These are phyloP conservation scores for Gallinago undulata DNA, from an alignment of 2,113 vertebrate genomes.

Conservation along the genomic window DNA sequence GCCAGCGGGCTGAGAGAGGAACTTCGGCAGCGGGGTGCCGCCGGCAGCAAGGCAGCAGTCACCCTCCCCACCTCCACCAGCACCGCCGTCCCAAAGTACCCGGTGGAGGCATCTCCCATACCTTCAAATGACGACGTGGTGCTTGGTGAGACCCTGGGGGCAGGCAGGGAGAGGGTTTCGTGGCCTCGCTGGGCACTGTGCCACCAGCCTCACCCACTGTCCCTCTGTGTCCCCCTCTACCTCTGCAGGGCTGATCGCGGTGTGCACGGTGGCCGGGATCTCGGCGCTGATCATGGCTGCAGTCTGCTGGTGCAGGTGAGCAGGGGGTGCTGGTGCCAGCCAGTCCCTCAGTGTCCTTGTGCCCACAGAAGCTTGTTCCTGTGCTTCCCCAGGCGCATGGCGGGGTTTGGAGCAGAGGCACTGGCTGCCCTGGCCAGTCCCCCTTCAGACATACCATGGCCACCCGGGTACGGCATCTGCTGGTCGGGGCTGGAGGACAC, in stretches of 20 bases:
- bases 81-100: conserved; percentile 56
- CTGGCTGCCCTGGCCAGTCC: not conserved
- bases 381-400: fast-evolving
- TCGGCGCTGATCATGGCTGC: conserved; percentile 77
- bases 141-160: conserved; percentile 73
- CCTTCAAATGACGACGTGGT: conserved; percentile 69
- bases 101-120: conserved; percentile 59
- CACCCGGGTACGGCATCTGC: not conserved
- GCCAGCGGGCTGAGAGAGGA: not conserved
- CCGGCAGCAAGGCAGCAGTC: not conserved
- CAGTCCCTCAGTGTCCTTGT: not conserved
- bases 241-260: conserved; percentile 80
- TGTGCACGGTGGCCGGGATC: conserved; percentile 76
- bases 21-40: not conserved
- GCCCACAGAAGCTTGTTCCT: not conserved
- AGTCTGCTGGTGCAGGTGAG: conserved; percentile 90
- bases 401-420: not conserved
- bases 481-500: fast-evolving
- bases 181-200: fast-evolving
- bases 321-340: fast-evolving
- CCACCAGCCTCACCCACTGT: not conserved
- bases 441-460: too few relatives aligned
- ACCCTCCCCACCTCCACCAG: not conserved
- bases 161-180: not conserved
- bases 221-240: not conserved